Evolutionary conservation across 1,140 invertebrate species (phyloP), one percentile per base, ranked within the genome.

Genomic region (Pectinophora gossypiella): DNA sequence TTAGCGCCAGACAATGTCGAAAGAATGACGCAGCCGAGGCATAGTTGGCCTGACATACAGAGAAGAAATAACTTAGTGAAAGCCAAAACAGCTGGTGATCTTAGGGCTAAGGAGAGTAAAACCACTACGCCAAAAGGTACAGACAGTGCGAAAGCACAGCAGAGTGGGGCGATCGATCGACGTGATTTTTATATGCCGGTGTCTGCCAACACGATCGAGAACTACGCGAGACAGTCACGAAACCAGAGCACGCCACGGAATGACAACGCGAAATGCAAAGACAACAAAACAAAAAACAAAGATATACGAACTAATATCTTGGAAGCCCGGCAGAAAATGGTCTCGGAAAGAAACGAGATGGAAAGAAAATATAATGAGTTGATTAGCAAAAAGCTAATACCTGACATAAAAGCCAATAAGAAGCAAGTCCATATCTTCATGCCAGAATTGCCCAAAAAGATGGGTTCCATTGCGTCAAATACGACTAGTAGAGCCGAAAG

Each of bases 341-440:
- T 68, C 4, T 61, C 61, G 0, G 84, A 85, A 46, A 68, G 76
- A 3, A 68, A 52, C 20, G 79, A 72, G 0, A 64, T 87, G 0
- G 76, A 88, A 48, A 85, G 81, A 53, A 82, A 88, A 47, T 88
- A 88, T 49, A 76, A 76, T 0, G 82, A 87, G 15, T 68, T 88
- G 52, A 63, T 89, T 21, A 83, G 63, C 48, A 87, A 87, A 51
- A 87, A 87, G 62, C 57, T 88, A 27, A 80, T 86, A 49, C 81
- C 81, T 0, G 74, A 84, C 47, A 43, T 79, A 7, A 82, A 78
- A 56, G 68, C 44, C 9, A 47, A 68, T 4, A 90, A 88, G 65
- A 84, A 87, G 58, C 91, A 93, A 66, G 81, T 94, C 10, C 92
- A 94, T 61, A 92, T 94, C 43, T 92, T 93, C 59, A 90, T 93